phyloP scores from a whole-genome alignment of 2,113 vertebrate species.

The Taxidea taxus region DNA sequence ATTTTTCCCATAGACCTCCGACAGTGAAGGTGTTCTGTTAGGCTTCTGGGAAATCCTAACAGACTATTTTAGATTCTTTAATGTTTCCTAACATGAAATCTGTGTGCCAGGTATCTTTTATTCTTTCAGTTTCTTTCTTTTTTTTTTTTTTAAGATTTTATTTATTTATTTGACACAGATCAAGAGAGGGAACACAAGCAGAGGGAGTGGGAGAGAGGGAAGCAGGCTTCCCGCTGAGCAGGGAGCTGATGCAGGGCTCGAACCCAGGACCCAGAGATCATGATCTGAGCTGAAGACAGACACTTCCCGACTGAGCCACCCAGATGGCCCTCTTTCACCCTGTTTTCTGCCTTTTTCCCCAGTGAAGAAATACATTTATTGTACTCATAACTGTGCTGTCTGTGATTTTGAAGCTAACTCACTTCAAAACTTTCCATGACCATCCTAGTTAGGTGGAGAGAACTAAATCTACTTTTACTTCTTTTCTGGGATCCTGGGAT shows the following conservation, averaged over 20 bases:
- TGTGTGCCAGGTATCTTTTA: not conserved
- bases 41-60: not conserved
- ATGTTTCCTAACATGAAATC: not conserved
- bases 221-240: no score
- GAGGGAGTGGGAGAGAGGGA: no score
- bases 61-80: not conserved
- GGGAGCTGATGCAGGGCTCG: no score
- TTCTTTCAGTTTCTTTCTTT: not conserved
- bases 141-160: no score
- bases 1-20: not conserved
- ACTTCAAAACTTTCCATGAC: not conserved
- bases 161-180: no score
- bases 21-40: not conserved
- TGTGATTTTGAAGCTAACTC: not conserved
- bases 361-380: not conserved
- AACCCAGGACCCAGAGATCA: no score
- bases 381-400: not conserved
- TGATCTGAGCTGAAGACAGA: no score
- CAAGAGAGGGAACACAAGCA: no score
- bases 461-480: not conserved
- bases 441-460: not conserved
- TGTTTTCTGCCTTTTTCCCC: not conserved
- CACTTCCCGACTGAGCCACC: no score
- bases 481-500: not conserved
- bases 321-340: not conserved